Evolutionary conservation across 2,113 vertebrate genomes (phyloP).

Genomic region (Perca fluviatilis): DNA sequence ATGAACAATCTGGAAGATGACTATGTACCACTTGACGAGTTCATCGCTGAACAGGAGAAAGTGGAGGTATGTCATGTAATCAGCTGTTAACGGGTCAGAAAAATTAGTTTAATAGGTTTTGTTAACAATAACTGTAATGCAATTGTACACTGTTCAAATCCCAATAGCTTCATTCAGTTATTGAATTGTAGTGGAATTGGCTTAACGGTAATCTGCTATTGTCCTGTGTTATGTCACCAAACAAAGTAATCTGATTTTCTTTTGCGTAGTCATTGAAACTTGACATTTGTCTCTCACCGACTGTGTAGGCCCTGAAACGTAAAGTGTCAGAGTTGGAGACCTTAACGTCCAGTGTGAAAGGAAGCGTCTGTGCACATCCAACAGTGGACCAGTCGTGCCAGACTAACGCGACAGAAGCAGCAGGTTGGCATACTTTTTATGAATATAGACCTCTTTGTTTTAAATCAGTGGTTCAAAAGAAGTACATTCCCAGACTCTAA

Average conservation of each 20-base stretch:
- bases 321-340: slow-evolving; percentile 74
- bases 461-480: neutral
- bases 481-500: neutral
- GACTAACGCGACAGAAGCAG: slow-evolving; percentile 48
- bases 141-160: neutral
- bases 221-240: neutral
- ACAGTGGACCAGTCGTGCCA: slow-evolving; percentile 52
- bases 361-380: neutral
- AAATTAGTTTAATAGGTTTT: neutral
- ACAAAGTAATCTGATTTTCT: neutral
- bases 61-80: slow-evolving; percentile 80
- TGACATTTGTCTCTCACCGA: neutral
- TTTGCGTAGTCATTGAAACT: neutral
- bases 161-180: neutral
- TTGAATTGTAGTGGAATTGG: neutral
- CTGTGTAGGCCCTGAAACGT: slow-evolving; percentile 71
- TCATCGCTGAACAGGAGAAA: slow-evolving; percentile 88
- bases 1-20: slow-evolving; percentile 89
- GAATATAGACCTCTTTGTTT: neutral
- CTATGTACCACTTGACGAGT: slow-evolving; percentile 89
- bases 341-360: neutral
- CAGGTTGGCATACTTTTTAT: slow-evolving; percentile 11
- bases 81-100: neutral
- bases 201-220: neutral
- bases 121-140: neutral